Base-by-base conservation (phyloP, 2,888 invertebrate genomes). In the Meta bourneti region DNA sequence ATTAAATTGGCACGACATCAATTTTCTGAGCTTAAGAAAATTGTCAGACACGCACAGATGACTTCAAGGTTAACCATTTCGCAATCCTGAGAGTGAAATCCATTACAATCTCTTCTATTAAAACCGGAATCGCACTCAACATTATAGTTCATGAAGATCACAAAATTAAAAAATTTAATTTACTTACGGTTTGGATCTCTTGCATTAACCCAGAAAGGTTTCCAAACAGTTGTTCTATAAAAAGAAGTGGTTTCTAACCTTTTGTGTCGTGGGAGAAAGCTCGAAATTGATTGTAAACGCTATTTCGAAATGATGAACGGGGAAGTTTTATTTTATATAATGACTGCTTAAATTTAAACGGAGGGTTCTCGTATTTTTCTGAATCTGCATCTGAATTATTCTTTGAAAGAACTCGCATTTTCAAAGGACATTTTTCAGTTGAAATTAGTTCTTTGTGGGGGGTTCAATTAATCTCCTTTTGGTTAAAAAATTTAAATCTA, bases 181-280 rank as follows among this genome's bases (percentile, higher is more conserved):
- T 61, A 61, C 54, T 52, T 61, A 61, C 20, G 34, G 20, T 61
- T 61, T 20, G 52, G 11, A 61, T 79, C 61, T 61, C 61, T 16
- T 61, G 16, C 79, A 79, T 79, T 79, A 61, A 34, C 79, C 79
- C 61, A 79, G 61, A 79, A 79, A 79, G 61, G 34, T 79, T 34
- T 61, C 20, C 11, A 79, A 54, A 77, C 52, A 79, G 61, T 79
- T 61, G 79, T 61, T 61, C 61, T 61, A 61, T 61, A 61, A 61
- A 61, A 61, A 61, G 61, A 61, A 61, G 61, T 13, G 34, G 34
- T 34, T 34, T 34, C 34, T 9, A 16, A 61, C 61, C 61, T 61
- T 16, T 61, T 6, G 11, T 61, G 9, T 61, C 5, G 61, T 61
- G 61, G 61, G 61, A 61, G 61, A 61, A 16, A 61, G 11, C 34